Conservation (phyloP, 2,888 invertebrate genomes). For the Psylliodes chrysocephalus region DNA sequence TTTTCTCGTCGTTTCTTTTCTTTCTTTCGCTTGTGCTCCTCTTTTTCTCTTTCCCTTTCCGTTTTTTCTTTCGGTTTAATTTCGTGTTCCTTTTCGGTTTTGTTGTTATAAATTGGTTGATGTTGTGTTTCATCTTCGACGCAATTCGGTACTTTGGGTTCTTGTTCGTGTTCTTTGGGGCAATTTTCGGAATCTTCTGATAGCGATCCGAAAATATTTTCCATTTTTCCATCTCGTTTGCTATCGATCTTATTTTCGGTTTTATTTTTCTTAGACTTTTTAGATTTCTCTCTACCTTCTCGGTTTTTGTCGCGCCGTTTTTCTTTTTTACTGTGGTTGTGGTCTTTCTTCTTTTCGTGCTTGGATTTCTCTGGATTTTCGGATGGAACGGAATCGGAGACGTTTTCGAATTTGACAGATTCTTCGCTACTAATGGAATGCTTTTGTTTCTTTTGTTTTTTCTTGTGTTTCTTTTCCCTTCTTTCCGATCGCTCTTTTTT, state of each 20-base stretch:
- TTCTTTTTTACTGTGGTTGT: conserved; percentile 67
- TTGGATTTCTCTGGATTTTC: conserved; percentile 56
- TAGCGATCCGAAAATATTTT: conserved; percentile 87
- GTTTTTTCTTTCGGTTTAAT: conserved; percentile 43
- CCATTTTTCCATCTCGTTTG: conserved; percentile 84
- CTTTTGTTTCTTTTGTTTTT: conserved; percentile 84
- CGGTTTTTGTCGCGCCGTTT: conserved; percentile 70
- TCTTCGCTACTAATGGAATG: conserved; percentile 71
- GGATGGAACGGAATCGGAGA: conserved; percentile 50
- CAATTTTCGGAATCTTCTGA: conserved; percentile 74
- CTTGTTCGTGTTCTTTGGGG: conserved; percentile 50
- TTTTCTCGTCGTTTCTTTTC: conserved; percentile 62
- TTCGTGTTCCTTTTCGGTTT: conserved; percentile 63
- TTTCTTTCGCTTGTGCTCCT: conserved; percentile 70
- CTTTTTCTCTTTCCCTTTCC: conserved; percentile 60
- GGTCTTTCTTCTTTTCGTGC: conserved; percentile 61
- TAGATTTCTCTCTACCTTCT: conserved; percentile 70
- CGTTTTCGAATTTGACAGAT: conserved; percentile 63
- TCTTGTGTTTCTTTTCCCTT: conserved; percentile 81
- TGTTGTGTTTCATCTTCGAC: conserved; percentile 42
- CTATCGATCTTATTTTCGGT: conserved; percentile 63
- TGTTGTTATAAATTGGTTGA: conserved; percentile 65
- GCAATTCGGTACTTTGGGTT: conserved; percentile 48
- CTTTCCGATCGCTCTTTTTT: conserved; percentile 64
- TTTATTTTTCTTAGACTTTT: conserved; percentile 68